phyloP scores from a whole-genome alignment of 2,797 vertebrate genomes.

The Urophycis tenuis region DNA sequence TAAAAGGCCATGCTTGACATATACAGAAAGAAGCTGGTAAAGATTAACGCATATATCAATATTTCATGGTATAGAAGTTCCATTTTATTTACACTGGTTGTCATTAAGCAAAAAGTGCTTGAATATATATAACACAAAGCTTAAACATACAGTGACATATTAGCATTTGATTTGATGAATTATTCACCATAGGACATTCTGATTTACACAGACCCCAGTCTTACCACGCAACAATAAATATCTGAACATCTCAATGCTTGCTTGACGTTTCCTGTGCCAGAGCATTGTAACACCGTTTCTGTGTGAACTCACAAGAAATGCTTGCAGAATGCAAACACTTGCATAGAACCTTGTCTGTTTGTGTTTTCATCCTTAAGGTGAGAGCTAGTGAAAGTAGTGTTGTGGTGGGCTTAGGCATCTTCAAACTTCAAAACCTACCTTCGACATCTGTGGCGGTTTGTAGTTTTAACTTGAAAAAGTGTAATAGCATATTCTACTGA shows the following conservation, averaged over 20 bases:
- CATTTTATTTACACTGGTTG: slow-evolving; percentile 58
- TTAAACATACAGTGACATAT: slow-evolving; percentile 36
- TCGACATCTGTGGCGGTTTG: neutral
- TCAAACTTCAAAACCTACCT: neutral
- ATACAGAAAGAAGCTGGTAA: slow-evolving; percentile 46
- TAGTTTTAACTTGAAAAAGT: neutral
- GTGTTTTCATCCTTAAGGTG: neutral
- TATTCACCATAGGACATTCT: neutral
- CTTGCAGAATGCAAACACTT: slow-evolving; percentile 21
- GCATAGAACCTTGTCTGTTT: slow-evolving; percentile 35
- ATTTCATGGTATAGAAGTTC: slow-evolving; percentile 50
- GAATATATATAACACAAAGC: slow-evolving; percentile 52
- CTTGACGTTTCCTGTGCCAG: neutral
- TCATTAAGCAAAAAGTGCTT: slow-evolving; percentile 63
- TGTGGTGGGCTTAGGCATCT: neutral
- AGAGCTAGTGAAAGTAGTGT: neutral
- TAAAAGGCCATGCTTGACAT: slow-evolving; percentile 53
- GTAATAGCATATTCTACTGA: neutral
- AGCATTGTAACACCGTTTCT: neutral
- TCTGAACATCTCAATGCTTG: neutral
- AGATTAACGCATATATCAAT: slow-evolving; percentile 54
- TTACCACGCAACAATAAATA: neutral
- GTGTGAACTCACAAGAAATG: slow-evolving; percentile 8
- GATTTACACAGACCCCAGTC: neutral
- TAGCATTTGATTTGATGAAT: neutral